These are phyloP conservation scores for Stichopus horrens DNA, from an alignment of 53 echinoderm and acorn worm species.

Conservation along the genomic window DNA sequence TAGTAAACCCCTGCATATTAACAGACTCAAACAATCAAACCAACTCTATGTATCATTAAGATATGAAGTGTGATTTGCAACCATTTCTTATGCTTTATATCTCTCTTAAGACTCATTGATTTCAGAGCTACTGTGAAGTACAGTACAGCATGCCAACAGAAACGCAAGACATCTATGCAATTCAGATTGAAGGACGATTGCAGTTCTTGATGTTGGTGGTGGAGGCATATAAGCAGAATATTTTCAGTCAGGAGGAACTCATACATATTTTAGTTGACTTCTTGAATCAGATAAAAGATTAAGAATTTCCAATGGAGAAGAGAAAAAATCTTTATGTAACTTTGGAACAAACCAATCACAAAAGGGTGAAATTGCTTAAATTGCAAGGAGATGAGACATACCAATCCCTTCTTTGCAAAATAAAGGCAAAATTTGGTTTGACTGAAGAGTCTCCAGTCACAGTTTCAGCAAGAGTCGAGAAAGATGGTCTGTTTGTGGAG, in stretches of 20 bases:
- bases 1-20: too few species aligned
- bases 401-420: not conserved
- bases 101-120: too few species aligned
- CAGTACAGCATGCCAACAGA: too few species aligned
- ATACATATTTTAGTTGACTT: not conserved
- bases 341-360: not conserved
- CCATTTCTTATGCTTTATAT: too few species aligned
- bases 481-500: constrained; percentile 21
- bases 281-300: not conserved
- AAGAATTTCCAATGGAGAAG: not conserved
- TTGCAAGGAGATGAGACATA: not conserved
- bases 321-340: constrained; percentile 13
- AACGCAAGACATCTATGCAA: not conserved
- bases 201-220: not conserved
- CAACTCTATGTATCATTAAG: too few species aligned
- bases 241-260: constrained; percentile 4
- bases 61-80: too few species aligned
- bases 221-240: not conserved
- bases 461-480: constrained; percentile 5
- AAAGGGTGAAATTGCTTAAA: constrained; percentile 14
- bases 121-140: too few species aligned
- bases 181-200: not conserved
- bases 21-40: too few species aligned
- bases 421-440: not conserved
- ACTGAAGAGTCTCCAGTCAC: not conserved